Base-by-base conservation (phyloP, 2,797 vertebrate species). In the Mus spretus region DNA sequence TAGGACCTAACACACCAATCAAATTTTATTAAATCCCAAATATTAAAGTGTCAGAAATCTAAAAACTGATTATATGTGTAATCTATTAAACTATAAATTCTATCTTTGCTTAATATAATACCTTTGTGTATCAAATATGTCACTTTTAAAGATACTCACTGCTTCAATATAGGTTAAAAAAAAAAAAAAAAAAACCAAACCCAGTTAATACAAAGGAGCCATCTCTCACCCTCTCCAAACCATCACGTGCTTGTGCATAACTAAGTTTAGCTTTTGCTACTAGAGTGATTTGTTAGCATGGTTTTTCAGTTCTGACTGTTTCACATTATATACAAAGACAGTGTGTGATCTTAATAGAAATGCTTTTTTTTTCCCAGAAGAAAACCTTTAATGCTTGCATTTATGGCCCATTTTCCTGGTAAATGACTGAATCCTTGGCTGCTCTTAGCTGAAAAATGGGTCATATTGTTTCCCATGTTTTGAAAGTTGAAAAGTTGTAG, bases 301-400 rank as follows among this genome's bases (percentile, higher is more conserved):
- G 93, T 65, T 83, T 87, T 88, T 55, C 79, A 93, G 75, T 63
- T 63, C 65, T 89, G 79, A 92, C 20, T 65, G 47, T 65, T 96
- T 87, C 2, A 81, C 9, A 37, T 94, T 97, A 97, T 94, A 95
- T 53, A 93, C 93, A 98, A 97, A 97, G 94, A 96, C 89, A 97
- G 40, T 94, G 89, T 94, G 63, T 97, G 89, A 81, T 95, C 90
- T 97, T 86, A 96, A 94, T 95, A 97, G 93, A 70, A 50, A 22
- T 86, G 47, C 44, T 34, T 67, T 63, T 83, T 83, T 97, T 78
- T 93, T 95, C 24, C 15, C 15, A 84, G 82, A 63, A 96, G 89
- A 97, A 98, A 98, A 55, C 95, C 91, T 94, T 74, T 98, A 98
- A 97, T 98, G 97, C 83, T 84, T 91, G n/a, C 90, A 96, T 96